phyloP scores from a whole-genome alignment of 2,797 vertebrate species.

The Scolopax rusticola region DNA sequence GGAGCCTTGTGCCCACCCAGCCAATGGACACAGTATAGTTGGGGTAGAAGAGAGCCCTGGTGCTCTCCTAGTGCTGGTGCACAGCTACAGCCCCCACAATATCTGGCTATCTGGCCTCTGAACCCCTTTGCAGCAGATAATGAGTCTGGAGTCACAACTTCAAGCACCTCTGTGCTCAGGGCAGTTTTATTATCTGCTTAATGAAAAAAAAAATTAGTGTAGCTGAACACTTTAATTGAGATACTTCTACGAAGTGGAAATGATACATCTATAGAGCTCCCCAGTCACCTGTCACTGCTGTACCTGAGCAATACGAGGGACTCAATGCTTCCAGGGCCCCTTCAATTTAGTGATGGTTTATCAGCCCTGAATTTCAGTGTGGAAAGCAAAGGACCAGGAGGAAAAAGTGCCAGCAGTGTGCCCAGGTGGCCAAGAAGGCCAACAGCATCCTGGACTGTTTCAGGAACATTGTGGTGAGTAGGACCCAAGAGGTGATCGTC shows the following conservation, averaged over 20 bases:
- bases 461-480: no score
- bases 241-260: background rate
- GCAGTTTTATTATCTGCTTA: background rate
- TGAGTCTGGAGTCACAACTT: background rate
- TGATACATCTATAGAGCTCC: background rate
- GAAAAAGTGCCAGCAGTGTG: background rate
- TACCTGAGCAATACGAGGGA: background rate
- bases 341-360: background rate
- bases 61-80: background rate
- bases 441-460: no score
- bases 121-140: background rate
- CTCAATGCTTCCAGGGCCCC: background rate
- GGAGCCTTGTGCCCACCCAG: background rate
- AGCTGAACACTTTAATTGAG: background rate
- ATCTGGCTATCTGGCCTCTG: background rate
- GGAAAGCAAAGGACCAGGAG: background rate
- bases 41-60: background rate
- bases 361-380: background rate
- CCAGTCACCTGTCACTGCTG: background rate
- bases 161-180: background rate
- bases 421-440: no score
- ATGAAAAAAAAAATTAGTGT: background rate
- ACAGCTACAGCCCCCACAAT: background rate
- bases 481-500: no score
- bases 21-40: fast-evolving